Percentiles rank a stretch among this genome's conserved stretches.
Evolutionary conservation across 2,797 vertebrate genomes (phyloP).

Genomic region (Sebastolobus alascanus): DNA sequence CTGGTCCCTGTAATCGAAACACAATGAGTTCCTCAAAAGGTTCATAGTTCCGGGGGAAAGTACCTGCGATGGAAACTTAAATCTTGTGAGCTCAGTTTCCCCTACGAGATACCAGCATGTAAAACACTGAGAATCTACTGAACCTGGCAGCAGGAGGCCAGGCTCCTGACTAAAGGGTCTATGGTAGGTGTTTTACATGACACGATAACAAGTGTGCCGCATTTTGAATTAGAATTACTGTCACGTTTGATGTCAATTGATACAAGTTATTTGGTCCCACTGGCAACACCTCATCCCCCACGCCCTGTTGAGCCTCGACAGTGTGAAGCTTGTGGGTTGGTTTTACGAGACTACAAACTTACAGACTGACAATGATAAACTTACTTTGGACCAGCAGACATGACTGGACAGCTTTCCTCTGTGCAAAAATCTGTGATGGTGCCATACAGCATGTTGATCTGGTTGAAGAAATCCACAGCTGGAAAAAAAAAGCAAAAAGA

Average conservation of each 20-base stretch:
- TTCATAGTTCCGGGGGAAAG: background rate
- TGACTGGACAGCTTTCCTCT: constrained; percentile 95
- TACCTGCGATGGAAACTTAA: background rate
- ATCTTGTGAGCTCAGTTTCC: background rate
- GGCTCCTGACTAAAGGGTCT: background rate
- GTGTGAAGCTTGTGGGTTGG: too few relatives aligned
- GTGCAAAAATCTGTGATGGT: constrained; percentile 98
- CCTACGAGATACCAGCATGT: background rate
- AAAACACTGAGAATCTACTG: constrained; percentile 1
- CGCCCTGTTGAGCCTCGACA: background rate
- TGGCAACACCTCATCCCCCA: background rate
- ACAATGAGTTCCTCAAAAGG: background rate
- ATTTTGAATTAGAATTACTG: background rate
- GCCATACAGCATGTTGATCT: constrained; percentile 99
- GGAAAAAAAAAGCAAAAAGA: background rate
- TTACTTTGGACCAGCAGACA: constrained; percentile 99
- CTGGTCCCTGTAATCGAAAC: background rate
- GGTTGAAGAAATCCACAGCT: constrained; percentile 99
- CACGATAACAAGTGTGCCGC: background rate
- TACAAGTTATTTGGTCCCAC: background rate
- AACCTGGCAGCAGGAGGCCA: background rate
- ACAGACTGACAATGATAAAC: constrained; percentile 44
- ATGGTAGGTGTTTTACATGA: background rate
- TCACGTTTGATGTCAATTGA: background rate
- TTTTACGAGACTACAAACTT: background rate